phyloP scores from a whole-genome alignment of 2,797 vertebrate genomes.

The Trachops cirrhosus region DNA sequence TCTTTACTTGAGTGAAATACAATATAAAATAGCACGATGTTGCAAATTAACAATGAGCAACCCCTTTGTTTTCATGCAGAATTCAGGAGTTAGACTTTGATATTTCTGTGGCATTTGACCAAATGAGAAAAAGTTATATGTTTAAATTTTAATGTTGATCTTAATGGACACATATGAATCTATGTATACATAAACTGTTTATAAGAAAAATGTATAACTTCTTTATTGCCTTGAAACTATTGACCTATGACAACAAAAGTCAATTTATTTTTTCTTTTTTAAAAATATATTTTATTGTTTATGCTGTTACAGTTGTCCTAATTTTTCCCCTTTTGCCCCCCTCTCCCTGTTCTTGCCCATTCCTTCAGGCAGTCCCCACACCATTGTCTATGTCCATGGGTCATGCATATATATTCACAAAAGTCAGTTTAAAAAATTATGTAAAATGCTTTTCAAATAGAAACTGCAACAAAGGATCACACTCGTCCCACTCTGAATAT shows the following conservation, averaged over 20 bases:
- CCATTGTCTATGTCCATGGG: background rate
- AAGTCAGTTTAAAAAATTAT: background rate
- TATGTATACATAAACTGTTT: background rate
- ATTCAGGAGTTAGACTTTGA: background rate
- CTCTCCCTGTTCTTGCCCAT: background rate
- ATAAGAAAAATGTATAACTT: background rate
- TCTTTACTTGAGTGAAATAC: background rate
- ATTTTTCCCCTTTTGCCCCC: background rate
- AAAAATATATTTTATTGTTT: background rate
- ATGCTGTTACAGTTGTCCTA: background rate
- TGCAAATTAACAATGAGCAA: background rate
- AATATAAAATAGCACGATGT: conserved; percentile 9
- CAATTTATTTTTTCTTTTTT: background rate
- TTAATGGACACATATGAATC: background rate
- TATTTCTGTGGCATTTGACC: background rate
- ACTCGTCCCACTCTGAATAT: background rate
- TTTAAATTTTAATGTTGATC: background rate
- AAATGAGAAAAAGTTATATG: background rate
- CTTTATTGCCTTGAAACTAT: background rate
- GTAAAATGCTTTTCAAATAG: background rate
- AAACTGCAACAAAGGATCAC: background rate
- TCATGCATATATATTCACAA: background rate
- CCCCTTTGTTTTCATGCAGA: background rate
- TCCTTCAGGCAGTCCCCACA: background rate
- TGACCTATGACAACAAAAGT: background rate